Percentiles rank a stretch among this genome's conserved stretches.
Evolutionary conservation across 2,113 vertebrate genomes (phyloP).

Genomic region (Rhegmatorhina hoffmannsi): DNA sequence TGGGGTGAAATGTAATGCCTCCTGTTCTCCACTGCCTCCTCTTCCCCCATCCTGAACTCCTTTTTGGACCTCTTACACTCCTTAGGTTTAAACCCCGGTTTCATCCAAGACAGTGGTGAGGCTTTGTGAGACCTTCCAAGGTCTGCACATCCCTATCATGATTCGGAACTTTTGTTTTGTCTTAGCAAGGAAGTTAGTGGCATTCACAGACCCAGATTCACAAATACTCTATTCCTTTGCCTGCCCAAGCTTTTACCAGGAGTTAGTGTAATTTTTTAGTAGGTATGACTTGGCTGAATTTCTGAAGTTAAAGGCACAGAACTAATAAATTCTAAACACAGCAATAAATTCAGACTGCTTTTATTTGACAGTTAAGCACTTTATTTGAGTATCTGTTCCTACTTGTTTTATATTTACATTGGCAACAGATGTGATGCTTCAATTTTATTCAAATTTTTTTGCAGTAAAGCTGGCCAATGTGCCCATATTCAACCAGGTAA

Average conservation of each 20-base stretch:
- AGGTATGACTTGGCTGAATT: neutral
- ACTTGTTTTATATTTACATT: neutral
- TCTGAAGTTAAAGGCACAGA: neutral
- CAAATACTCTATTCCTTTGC: neutral
- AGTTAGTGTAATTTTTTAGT: neutral
- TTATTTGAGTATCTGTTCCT: neutral
- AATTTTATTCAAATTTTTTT: neutral
- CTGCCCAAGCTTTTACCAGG: neutral
- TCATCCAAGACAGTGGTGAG: neutral
- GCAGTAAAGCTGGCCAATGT: neutral
- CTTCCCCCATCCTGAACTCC: neutral
- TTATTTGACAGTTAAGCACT: neutral
- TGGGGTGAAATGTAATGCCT: rapidly evolving
- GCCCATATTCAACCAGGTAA: neutral
- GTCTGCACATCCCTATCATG: neutral
- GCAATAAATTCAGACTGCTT: neutral
- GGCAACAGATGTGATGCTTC: neutral
- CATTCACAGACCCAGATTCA: neutral
- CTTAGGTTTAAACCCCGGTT: neutral
- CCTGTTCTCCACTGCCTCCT: neutral
- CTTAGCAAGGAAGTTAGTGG: neutral
- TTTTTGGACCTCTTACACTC: neutral
- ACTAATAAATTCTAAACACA: neutral
- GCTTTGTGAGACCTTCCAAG: neutral
- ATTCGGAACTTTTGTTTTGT: neutral